Evolutionary conservation across 1,140 invertebrate genomes (phyloP), one percentile per base, ranked within the genome.

Genomic region (Pseudachorutes palmiensis): DNA sequence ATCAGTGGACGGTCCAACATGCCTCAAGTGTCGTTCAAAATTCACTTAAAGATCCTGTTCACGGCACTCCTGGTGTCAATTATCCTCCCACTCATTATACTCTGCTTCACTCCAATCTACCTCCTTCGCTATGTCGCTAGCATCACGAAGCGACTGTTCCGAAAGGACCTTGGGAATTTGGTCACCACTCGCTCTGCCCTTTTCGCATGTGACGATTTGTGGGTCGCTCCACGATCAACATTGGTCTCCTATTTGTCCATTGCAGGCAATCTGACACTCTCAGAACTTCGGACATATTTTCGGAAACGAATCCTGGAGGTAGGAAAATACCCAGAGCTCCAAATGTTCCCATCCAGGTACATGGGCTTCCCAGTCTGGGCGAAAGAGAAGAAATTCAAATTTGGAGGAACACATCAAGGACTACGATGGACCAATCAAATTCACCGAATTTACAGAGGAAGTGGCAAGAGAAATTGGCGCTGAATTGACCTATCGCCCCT

Each of bases 71-170:
- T 45, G 9, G 36, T 45, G 19, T 45, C 36, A 55, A 55, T 55
- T 5, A 12, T 55, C 9, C 5, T 55, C 12, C 51, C 24, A 5
- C 12, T 26, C 12, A 16, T 55, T 9, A 5, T 55, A 16, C 12
- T 55, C 12, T 24, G 12, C 51, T 55, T 55, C 24, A 24, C 24
- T 55, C 51, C 51, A 55, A 55, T 55, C 24, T 55, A 55, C 51
- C 9, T 55, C 3, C 5, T 55, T 5, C 12, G 51, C 9, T 55
- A 55, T 22, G 5, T 55, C 5, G 24, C 51, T 9, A 55, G 51
- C 24, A 19, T 55, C 3, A 5, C 24, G 12, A 55, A 55, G 24
- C 51, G 51, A 55, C 12, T 55, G 9, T 55, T 55, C 14, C 5
- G 51, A 19, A 9, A 9, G 14, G 24, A 55, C 51, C 24, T 19